phyloP scores from a whole-genome alignment of 2,113 vertebrate species.

The Bubo blakistoni region DNA sequence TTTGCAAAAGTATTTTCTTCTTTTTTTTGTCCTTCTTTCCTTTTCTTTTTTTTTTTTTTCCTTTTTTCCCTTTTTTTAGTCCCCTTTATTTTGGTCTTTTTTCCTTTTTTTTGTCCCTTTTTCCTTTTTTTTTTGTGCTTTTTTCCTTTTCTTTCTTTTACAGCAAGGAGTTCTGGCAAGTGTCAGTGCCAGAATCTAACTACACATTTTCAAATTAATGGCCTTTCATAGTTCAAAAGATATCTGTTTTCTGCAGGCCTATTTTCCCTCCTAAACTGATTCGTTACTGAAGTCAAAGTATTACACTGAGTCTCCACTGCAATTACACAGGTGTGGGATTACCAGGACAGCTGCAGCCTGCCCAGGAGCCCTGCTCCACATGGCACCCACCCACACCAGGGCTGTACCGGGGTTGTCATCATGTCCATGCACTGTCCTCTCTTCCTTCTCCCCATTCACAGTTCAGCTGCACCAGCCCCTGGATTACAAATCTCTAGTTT shows the following conservation, averaged over 20 bases:
- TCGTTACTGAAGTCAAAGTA: not conserved
- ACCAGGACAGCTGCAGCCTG: not conserved
- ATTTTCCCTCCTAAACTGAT: not conserved
- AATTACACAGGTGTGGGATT: not conserved
- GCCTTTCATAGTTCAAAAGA: not conserved
- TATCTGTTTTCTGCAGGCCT: not conserved
- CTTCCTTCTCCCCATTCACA: not conserved
- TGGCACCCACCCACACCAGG: not conserved
- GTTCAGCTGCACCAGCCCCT: not conserved
- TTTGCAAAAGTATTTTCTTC: not conserved
- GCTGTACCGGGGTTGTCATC: not conserved
- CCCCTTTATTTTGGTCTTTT: too few species aligned
- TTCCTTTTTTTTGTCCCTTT: too few species aligned
- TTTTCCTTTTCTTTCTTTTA: not conserved
- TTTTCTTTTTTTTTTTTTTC: too few species aligned
- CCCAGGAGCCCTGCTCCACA: fast-evolving
- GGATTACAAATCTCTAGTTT: not conserved
- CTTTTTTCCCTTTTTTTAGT: too few species aligned
- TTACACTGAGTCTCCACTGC: not conserved
- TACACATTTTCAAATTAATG: not conserved
- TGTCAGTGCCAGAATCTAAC: not conserved
- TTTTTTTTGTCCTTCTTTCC: not conserved
- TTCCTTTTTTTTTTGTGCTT: fast-evolving
- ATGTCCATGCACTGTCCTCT: not conserved
- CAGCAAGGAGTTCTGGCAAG: not conserved